Evolutionary conservation across 2,797 vertebrate species (phyloP).

Genomic region (Phataginus tetradactyla): DNA sequence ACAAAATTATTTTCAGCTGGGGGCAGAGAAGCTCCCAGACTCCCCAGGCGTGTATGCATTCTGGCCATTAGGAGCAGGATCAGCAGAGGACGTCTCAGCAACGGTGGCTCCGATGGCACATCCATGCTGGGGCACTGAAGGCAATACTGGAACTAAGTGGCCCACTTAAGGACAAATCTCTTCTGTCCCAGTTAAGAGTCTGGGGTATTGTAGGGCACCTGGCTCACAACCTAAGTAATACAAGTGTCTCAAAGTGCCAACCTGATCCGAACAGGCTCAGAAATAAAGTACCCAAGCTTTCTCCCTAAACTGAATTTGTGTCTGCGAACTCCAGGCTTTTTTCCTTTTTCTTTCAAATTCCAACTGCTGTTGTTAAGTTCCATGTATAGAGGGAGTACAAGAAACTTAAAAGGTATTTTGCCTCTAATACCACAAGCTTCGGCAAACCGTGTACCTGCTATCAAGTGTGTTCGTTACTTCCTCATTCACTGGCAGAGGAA

Average conservation of each 20-base stretch:
- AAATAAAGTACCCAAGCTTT: not conserved
- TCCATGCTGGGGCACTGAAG: not conserved
- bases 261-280: not conserved
- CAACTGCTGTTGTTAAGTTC: not conserved
- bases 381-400: not conserved
- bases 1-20: not conserved
- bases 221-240: not conserved
- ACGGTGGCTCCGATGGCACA: not conserved
- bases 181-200: not conserved
- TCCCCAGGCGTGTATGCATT: not conserved
- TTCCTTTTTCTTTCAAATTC: not conserved
- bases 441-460: not conserved
- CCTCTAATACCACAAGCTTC: not conserved
- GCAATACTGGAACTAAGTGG: not conserved
- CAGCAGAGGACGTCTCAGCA: no score
- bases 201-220: no score
- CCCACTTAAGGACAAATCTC: not conserved
- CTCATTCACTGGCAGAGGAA: not conserved
- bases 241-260: not conserved
- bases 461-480: not conserved
- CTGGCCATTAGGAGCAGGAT: not conserved
- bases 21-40: not conserved
- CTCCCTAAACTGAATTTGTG: not conserved
- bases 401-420: not conserved
- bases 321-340: not conserved